These are phyloP conservation scores for Mirounga angustirostris DNA, from an alignment of 2,113 vertebrate species.

Conservation along the genomic window DNA sequence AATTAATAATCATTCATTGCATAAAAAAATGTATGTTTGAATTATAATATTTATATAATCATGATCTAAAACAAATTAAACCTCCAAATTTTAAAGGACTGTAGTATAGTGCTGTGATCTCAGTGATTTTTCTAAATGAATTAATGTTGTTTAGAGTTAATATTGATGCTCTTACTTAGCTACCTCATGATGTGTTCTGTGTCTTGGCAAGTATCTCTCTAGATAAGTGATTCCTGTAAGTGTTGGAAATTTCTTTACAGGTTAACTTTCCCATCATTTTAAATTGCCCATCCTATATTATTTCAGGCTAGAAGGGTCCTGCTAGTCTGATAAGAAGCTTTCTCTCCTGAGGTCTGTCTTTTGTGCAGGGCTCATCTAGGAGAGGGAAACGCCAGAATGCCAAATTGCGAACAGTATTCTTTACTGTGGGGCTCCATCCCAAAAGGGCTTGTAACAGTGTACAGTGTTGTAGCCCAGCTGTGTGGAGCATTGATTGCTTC, in stretches of 20 bases:
- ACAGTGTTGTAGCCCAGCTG: conserved; percentile 89
- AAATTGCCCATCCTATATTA: neutral
- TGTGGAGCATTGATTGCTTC: conserved; percentile 92
- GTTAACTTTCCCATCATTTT: conserved; percentile 59
- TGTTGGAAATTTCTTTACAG: conserved; percentile 40
- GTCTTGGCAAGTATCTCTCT: conserved; percentile 46
- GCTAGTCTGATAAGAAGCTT: conserved; percentile 13
- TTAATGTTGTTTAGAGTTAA: neutral
- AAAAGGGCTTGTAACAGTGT: conserved; percentile 76
- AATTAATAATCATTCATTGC: conserved; percentile 63
- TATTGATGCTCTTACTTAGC: conserved; percentile 9
- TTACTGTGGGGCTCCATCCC: conserved; percentile 72
- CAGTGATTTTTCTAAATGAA: conserved; percentile 38
- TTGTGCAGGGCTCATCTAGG: conserved; percentile 15
- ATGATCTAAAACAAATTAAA: conserved; percentile 36
- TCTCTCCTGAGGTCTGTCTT: conserved; percentile 65
- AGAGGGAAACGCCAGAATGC: conserved; percentile 55
- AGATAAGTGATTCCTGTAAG: conserved; percentile 60
- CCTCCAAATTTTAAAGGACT: conserved; percentile 9
- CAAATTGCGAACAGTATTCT: conserved; percentile 57
- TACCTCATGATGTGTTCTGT: neutral
- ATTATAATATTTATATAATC: conserved; percentile 15
- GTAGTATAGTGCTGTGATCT: neutral
- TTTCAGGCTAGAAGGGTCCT: conserved; percentile 53
- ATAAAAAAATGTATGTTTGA: conserved; percentile 14